Evolutionary conservation across 2,888 invertebrate species (phyloP), one percentile per base, ranked within the genome.

Genomic region (Cantharis rufa): DNA sequence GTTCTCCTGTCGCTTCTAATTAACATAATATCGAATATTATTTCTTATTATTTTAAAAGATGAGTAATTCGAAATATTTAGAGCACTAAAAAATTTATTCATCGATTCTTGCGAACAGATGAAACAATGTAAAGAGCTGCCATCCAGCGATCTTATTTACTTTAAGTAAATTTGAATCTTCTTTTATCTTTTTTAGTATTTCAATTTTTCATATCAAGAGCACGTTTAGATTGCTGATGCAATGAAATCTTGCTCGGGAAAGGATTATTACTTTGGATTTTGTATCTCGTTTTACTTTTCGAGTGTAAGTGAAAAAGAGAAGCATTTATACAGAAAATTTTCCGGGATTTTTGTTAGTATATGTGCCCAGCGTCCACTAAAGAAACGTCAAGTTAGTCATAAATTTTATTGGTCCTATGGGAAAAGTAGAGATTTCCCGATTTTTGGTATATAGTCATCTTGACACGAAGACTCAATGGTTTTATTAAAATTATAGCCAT

Each of bases 351-450:
- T 70, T 27, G 64, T 80, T 70, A 73, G 74, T 82, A 83, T 83
- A 82, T 81, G 83, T 81, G 81, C 80, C 82, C 81, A 81, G 80
- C 82, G 84, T 85, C 82, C 85, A 82, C 84, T 84, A 84, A 78
- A 84, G 87, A 87, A 88, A 87, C 88, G 89, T 89, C 88, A 89
- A 89, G 88, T 88, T 88, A 88, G 89, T 89, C 88, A 89, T 90
- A 90, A 89, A 90, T 90, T 90, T 89, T 89, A 89, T 89, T 87
- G 88, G 88, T 87, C 90, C 89, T 84, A 81, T 80, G 87, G 87
- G 89, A 86, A 79, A 82, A 81, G 82, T 84, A 79, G 81, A 80
- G 77, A 81, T 80, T 83, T 81, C 86, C 69, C 85, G 88, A 82
- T 82, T 84, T 84, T 82, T 82, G 80, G 79, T 80, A 80, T 81